Conservation (phyloP, 2,113 vertebrate species). For the Geococcyx californianus region DNA sequence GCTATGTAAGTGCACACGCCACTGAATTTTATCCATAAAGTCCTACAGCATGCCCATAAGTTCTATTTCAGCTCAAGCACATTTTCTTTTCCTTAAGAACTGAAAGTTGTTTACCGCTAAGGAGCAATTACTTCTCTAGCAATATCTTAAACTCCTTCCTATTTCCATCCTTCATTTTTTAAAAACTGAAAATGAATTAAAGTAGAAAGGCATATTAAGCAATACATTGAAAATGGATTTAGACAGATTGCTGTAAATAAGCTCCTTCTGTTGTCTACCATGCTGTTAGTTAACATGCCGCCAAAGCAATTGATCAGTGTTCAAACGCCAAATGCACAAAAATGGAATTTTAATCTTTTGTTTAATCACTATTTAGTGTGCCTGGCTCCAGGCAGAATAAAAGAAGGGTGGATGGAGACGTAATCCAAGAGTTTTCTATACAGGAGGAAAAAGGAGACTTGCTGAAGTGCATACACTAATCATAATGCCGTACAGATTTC, state of each 20-base stretch:
- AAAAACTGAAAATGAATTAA: slow-evolving; percentile 53
- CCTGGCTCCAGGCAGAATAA: slow-evolving; percentile 40
- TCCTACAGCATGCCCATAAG: neutral
- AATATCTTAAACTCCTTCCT: slow-evolving; percentile 27
- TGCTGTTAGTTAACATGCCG: slow-evolving; percentile 42
- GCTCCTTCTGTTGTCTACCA: slow-evolving; percentile 59
- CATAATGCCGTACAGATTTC: neutral
- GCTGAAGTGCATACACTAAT: neutral
- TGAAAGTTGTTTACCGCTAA: slow-evolving; percentile 35
- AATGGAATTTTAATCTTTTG: slow-evolving; percentile 73
- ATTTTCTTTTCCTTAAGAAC: slow-evolving; percentile 44
- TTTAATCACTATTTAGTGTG: slow-evolving; percentile 69
- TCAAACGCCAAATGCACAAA: slow-evolving; percentile 62
- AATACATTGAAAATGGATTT: slow-evolving; percentile 63
- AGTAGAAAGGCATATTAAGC: slow-evolving; percentile 63
- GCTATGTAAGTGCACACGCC: neutral
- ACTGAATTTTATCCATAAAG: slow-evolving; percentile 3
- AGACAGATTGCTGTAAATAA: slow-evolving; percentile 68
- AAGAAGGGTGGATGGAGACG: neutral
- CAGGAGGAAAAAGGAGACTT: neutral
- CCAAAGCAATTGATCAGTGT: slow-evolving; percentile 55
- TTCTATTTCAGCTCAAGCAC: slow-evolving; percentile 27
- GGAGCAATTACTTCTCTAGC: slow-evolving; percentile 34
- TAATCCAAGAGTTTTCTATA: slow-evolving; percentile 29
- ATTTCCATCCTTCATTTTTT: slow-evolving; percentile 45